These are phyloP conservation scores for Microvelia longipes DNA, from an alignment of 1,140 invertebrate species.

Conservation along the genomic window DNA sequence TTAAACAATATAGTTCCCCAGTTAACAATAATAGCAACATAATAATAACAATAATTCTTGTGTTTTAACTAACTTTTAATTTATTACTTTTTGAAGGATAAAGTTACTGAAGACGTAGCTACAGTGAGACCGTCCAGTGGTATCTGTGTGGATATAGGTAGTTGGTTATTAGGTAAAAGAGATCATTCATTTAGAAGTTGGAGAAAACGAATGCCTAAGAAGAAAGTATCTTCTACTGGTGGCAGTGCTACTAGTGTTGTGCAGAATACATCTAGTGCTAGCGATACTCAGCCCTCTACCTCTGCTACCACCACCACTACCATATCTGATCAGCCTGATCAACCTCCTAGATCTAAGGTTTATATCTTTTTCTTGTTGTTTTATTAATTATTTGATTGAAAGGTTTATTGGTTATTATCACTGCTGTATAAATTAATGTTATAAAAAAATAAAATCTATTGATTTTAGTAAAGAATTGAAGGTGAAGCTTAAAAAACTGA, in stretches of 20 bases:
- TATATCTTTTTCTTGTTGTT: not conserved
- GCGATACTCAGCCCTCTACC: not conserved
- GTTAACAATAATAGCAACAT: too few species aligned
- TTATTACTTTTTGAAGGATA: constrained; percentile 36
- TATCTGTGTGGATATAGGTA: constrained; percentile 52
- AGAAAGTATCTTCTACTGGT: constrained; percentile 22
- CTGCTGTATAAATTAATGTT: too few species aligned
- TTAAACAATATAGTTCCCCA: too few species aligned
- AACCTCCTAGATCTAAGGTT: not conserved
- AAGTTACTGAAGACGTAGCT: constrained; percentile 37
- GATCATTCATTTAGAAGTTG: constrained; percentile 55
- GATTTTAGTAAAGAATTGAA: too few species aligned
- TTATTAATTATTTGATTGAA: not conserved
- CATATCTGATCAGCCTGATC: not conserved
- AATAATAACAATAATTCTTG: too few species aligned
- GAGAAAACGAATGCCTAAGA: constrained; percentile 41
- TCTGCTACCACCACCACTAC: not conserved
- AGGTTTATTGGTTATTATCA: too few species aligned
- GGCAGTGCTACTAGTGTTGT: not conserved
- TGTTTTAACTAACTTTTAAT: too few species aligned
- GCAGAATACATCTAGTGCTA: not conserved
- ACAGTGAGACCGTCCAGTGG: constrained; percentile 38
- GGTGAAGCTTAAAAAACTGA: too few species aligned
- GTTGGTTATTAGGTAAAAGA: constrained; percentile 59
- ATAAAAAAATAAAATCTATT: too few species aligned